These are phyloP conservation scores for Phataginus tricuspis DNA, from an alignment of 2,797 vertebrate genomes.

Conservation along the genomic window DNA sequence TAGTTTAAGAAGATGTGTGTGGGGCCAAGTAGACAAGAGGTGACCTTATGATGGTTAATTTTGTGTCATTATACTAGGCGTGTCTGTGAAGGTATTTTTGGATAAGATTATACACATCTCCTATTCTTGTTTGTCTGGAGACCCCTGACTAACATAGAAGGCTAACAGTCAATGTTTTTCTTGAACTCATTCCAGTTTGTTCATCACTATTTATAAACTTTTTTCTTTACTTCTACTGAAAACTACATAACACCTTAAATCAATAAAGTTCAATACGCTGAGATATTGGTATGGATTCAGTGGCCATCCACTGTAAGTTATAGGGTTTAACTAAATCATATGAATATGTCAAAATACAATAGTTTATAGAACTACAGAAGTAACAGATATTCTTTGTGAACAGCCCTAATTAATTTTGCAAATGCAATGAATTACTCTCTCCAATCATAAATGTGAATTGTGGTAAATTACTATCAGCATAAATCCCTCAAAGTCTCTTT, in stretches of 20 bases:
- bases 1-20: background rate
- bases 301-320: background rate
- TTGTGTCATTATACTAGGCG: background rate
- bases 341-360: background rate
- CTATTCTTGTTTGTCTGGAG: background rate
- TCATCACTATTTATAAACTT: background rate
- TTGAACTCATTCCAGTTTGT: background rate
- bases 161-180: background rate
- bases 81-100: background rate
- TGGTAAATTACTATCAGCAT: background rate
- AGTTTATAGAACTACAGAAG: background rate
- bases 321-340: background rate
- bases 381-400: background rate
- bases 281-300: background rate
- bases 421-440: background rate
- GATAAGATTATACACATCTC: background rate
- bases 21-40: background rate
- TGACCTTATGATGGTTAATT: background rate
- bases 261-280: background rate
- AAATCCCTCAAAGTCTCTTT: background rate
- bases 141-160: background rate
- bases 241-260: background rate
- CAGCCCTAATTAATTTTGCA: background rate
- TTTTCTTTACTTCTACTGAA: background rate
- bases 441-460: background rate